Conservation (phyloP, 2,888 invertebrate genomes). For the Lochmaea capreae region DNA sequence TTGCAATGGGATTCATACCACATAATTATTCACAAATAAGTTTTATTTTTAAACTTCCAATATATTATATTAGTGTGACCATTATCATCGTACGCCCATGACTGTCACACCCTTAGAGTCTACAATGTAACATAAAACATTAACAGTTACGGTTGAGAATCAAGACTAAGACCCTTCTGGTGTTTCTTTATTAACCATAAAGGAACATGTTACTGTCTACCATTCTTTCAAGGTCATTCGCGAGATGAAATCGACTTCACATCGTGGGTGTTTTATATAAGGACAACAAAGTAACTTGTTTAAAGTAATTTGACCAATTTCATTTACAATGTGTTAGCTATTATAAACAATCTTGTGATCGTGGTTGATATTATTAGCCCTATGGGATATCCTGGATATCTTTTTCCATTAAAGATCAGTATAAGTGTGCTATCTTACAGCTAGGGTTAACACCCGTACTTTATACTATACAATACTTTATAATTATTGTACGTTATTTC, state of each 20-base stretch:
- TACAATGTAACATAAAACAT: constrained; percentile 16
- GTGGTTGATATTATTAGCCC: too few species aligned
- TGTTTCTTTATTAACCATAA: constrained; percentile 24
- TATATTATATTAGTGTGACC: neutral
- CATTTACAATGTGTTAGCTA: neutral
- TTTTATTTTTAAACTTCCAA: neutral
- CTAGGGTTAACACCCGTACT: too few species aligned
- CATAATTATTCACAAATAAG: too few species aligned
- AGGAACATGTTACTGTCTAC: constrained; percentile 24
- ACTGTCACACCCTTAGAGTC: constrained; percentile 14
- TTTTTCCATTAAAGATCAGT: too few species aligned
- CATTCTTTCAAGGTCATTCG: constrained; percentile 19
- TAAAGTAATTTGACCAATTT: neutral
- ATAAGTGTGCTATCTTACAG: too few species aligned
- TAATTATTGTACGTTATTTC: too few species aligned
- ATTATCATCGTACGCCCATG: neutral
- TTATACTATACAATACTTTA: too few species aligned
- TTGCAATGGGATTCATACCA: too few species aligned
- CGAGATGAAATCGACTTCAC: constrained; percentile 7
- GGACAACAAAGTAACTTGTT: neutral
- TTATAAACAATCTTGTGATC: too few species aligned
- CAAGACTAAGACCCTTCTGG: constrained; percentile 9
- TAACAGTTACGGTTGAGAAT: constrained; percentile 5
- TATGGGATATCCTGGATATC: too few species aligned
- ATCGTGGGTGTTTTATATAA: neutral